phyloP scores from a whole-genome alignment of 2,113 vertebrate genomes.

The Casuarius casuarius region DNA sequence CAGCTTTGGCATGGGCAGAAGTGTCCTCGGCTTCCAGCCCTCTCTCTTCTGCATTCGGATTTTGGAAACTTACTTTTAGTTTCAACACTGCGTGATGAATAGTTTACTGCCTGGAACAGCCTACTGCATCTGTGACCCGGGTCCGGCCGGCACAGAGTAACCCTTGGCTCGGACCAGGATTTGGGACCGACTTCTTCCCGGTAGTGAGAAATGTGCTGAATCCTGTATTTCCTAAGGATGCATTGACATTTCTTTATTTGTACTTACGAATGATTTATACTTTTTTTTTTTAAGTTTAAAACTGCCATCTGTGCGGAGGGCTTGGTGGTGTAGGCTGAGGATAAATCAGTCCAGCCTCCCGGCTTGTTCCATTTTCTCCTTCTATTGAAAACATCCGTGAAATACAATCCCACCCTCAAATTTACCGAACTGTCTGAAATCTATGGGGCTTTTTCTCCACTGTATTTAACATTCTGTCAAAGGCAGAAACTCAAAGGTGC shows the following conservation, averaged over 20 bases:
- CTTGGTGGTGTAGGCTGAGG: fast-evolving
- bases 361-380: fast-evolving
- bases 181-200: not conserved
- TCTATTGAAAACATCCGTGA: fast-evolving
- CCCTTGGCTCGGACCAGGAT: not conserved
- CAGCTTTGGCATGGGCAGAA: too few relatives aligned
- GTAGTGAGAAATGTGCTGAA: not conserved
- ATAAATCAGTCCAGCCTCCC: not conserved
- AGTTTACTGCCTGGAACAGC: not conserved
- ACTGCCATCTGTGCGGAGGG: fast-evolving
- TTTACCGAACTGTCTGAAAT: not conserved
- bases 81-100: not conserved
- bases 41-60: not conserved
- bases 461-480: not conserved
- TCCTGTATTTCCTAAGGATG: not conserved
- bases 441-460: not conserved
- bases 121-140: not conserved
- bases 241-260: not conserved
- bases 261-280: not conserved
- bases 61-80: not conserved
- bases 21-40: not conserved
- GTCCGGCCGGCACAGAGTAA: not conserved
- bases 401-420: not conserved
- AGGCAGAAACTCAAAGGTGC: not conserved
- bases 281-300: not conserved